A percentile compares a stretch with the other conserved stretches of the same genome.
Conservation (phyloP, 2,113 vertebrate genomes). For the Spea bombifrons region DNA sequence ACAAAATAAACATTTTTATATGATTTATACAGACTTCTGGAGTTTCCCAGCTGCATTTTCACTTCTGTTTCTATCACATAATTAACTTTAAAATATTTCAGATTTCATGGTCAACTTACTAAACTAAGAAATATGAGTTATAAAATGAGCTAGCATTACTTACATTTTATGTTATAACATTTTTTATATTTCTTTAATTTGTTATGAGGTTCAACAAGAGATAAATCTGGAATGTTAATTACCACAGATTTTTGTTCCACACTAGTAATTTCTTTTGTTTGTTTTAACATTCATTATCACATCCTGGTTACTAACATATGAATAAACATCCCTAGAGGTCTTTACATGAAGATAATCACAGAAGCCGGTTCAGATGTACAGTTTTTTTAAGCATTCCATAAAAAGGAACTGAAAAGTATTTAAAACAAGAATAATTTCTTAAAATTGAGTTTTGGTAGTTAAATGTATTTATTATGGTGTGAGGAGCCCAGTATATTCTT, state of each 20-base stretch:
- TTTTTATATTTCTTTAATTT: slow-evolving; percentile 13
- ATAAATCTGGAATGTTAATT: slow-evolving; percentile 36
- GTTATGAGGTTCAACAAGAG: slow-evolving; percentile 24
- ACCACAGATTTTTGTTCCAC: slow-evolving; percentile 34
- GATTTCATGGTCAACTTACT: not conserved
- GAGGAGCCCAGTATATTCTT: slow-evolving; percentile 1
- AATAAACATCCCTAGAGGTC: slow-evolving; percentile 15
- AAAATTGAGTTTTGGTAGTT: not conserved
- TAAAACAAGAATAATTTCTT: slow-evolving; percentile 16
- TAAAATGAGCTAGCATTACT: slow-evolving; percentile 7
- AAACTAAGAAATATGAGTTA: not conserved
- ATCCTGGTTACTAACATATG: slow-evolving; percentile 21
- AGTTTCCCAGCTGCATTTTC: no score
- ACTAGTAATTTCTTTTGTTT: slow-evolving; percentile 42
- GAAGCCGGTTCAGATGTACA: slow-evolving; percentile 19
- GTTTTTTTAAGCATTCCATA: slow-evolving; percentile 17
- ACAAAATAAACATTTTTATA: no score
- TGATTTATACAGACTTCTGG: no score
- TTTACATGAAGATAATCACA: not conserved
- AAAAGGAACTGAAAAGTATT: not conserved
- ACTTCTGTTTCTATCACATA: slow-evolving; percentile 5
- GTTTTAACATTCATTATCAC: slow-evolving; percentile 35
- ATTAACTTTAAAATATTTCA: not conserved
- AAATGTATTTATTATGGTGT: not conserved
- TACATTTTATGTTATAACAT: slow-evolving; percentile 5